Conservation (phyloP, 2,797 vertebrate genomes). For the Aulostomus chinensis region DNA sequence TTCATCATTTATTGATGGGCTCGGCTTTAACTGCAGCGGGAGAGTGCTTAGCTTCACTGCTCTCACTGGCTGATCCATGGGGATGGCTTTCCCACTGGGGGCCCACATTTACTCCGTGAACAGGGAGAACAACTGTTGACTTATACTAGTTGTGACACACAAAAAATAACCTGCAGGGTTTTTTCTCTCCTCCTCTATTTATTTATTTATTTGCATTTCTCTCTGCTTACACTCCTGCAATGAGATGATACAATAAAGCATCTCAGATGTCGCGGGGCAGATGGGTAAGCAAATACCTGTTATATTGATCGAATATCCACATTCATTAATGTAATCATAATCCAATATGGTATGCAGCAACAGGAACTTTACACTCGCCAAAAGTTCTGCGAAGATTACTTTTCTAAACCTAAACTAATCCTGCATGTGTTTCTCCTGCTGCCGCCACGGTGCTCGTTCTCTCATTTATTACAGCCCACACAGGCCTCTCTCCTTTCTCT, state of each 20-base stretch:
- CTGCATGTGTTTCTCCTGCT: constrained; percentile 19
- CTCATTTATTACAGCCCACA: constrained; percentile 22
- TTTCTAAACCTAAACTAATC: constrained; percentile 49
- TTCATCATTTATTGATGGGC: constrained; percentile 84
- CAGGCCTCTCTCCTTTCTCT: constrained; percentile 11
- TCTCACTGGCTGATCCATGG: constrained; percentile 58
- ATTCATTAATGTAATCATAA: constrained; percentile 1
- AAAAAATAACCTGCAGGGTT: constrained; percentile 54
- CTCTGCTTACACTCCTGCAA: constrained; percentile 21
- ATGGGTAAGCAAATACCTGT: neutral
- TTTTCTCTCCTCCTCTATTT: constrained; percentile 14
- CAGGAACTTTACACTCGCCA: constrained; percentile 7
- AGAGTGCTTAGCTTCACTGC: constrained; percentile 61
- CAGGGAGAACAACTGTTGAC: constrained; percentile 63
- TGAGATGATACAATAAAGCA: no score
- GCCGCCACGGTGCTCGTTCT: constrained; percentile 6
- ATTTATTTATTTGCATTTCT: constrained; percentile 28
- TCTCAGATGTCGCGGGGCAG: neutral
- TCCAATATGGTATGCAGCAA: constrained; percentile 18
- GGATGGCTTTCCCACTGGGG: constrained; percentile 53
- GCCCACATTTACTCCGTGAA: constrained; percentile 48
- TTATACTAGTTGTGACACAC: constrained; percentile 65
- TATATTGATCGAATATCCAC: neutral
- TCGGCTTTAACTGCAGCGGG: constrained; percentile 78
- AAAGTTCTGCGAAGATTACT: constrained; percentile 18